Evolutionary conservation across 2,797 vertebrate genomes (phyloP).

Genomic region (Myotis vivesi): DNA sequence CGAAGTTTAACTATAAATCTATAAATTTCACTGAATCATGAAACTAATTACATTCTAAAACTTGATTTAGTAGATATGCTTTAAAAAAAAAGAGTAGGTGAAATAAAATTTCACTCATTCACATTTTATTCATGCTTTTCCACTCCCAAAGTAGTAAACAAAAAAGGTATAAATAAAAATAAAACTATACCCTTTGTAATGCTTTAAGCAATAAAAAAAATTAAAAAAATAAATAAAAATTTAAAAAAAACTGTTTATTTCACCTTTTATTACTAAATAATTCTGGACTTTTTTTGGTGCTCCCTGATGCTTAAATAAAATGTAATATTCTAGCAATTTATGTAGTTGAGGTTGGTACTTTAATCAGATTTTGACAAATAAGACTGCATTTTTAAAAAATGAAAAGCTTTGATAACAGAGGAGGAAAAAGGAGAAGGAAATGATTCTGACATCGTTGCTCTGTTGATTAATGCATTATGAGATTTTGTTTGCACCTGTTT

Average conservation of each 20-base stretch:
- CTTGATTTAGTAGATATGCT: neutral
- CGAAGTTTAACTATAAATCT: conserved; percentile 7
- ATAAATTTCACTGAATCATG: neutral
- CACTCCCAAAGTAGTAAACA: neutral
- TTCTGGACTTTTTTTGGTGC: conserved; percentile 50
- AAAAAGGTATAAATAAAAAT: neutral
- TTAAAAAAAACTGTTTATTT: conserved; percentile 30
- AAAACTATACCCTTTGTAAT: too few species aligned
- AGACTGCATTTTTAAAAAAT: neutral
- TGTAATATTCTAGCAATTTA: conserved; percentile 36
- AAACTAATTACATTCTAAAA: neutral
- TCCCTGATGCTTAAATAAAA: conserved; percentile 63
- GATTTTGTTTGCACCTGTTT: conserved; percentile 72
- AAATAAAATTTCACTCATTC: neutral
- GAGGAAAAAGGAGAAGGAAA: neutral
- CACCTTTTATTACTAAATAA: conserved; percentile 38
- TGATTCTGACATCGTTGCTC: neutral
- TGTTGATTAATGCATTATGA: neutral
- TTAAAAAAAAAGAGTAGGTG: neutral
- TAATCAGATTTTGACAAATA: conserved; percentile 41
- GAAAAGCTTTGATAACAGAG: neutral
- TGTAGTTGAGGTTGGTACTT: conserved; percentile 1
- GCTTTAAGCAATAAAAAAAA: too few species aligned
- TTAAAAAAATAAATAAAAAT: neutral
- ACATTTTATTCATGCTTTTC: neutral